phyloP scores from a whole-genome alignment of 53 echinoderm and acorn worm species.

The Henricia sp. region DNA sequence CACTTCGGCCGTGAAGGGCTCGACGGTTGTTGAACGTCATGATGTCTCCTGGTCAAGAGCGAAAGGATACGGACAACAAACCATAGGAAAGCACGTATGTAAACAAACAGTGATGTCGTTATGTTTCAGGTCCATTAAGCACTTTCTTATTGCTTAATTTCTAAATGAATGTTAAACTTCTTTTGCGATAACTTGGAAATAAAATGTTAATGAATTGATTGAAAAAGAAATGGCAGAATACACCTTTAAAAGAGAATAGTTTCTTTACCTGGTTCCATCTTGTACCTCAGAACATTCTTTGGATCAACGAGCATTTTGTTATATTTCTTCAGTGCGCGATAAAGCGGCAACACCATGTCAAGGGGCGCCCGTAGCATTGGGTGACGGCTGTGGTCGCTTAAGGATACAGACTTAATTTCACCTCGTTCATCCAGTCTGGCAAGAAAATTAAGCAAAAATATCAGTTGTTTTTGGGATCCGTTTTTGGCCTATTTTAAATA shows the following conservation, averaged over 20 bases:
- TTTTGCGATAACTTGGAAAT: background rate
- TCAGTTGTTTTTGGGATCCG: background rate
- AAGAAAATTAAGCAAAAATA: too few relatives aligned
- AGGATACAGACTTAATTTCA: conserved; percentile 39
- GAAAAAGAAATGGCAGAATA: background rate
- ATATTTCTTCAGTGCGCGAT: conserved; percentile 70
- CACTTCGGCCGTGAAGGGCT: conserved; percentile 67
- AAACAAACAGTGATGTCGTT: too few relatives aligned
- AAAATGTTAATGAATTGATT: background rate
- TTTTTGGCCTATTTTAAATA: too few relatives aligned
- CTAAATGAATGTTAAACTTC: background rate
- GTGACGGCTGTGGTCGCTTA: conserved; percentile 70
- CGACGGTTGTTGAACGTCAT: conserved; percentile 72
- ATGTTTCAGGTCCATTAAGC: too few relatives aligned
- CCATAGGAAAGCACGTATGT: too few relatives aligned
- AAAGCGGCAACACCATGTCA: conserved; percentile 54
- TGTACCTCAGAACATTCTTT: conserved; percentile 56
- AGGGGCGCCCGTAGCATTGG: conserved; percentile 69
- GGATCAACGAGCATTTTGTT: conserved; percentile 47
- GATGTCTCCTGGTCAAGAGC: conserved; percentile 55
- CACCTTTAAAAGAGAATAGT: background rate
- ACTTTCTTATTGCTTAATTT: background rate
- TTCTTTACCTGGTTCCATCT: conserved; percentile 55
- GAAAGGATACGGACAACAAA: background rate
- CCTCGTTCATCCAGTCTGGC: conserved; percentile 72